phyloP scores from a whole-genome alignment of 1,140 invertebrate genomes.

The Bactericera cockerelli region DNA sequence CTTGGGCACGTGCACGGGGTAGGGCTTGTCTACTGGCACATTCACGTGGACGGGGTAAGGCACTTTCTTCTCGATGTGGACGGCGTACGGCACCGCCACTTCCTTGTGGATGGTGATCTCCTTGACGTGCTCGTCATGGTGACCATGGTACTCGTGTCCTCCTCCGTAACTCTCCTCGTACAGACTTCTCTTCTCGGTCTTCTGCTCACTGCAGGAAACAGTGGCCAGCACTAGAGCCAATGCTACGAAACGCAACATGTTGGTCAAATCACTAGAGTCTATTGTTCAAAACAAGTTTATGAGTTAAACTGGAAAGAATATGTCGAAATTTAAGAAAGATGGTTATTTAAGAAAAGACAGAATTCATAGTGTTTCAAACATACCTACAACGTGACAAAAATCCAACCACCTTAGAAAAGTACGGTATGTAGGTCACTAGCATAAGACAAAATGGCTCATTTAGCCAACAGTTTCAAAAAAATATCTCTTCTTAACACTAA shows the following conservation, averaged over 20 bases:
- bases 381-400: too few relatives aligned
- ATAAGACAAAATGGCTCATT: too few relatives aligned
- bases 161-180: constrained; percentile 17
- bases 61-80: constrained; percentile 18
- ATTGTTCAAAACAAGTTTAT: too few relatives aligned
- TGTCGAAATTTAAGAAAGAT: too few relatives aligned
- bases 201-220: neutral
- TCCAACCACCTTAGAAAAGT: too few relatives aligned
- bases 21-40: constrained; percentile 21
- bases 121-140: constrained; percentile 16
- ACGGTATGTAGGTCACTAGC: too few relatives aligned
- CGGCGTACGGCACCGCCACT: constrained; percentile 17
- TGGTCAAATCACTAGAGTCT: neutral
- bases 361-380: too few relatives aligned
- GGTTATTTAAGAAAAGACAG: too few relatives aligned
- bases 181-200: constrained; percentile 14
- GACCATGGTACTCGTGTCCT: neutral
- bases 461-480: too few relatives aligned
- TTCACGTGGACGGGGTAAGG: constrained; percentile 20
- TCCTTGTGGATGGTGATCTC: constrained; percentile 20
- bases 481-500: too few relatives aligned
- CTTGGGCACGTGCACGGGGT: constrained; percentile 22
- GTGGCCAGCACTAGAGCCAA: neutral
- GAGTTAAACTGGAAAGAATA: too few relatives aligned
- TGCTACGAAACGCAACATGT: neutral